These are phyloP conservation scores for Streptopelia turtur DNA, from an alignment of 2,797 vertebrate species.

Conservation along the genomic window DNA sequence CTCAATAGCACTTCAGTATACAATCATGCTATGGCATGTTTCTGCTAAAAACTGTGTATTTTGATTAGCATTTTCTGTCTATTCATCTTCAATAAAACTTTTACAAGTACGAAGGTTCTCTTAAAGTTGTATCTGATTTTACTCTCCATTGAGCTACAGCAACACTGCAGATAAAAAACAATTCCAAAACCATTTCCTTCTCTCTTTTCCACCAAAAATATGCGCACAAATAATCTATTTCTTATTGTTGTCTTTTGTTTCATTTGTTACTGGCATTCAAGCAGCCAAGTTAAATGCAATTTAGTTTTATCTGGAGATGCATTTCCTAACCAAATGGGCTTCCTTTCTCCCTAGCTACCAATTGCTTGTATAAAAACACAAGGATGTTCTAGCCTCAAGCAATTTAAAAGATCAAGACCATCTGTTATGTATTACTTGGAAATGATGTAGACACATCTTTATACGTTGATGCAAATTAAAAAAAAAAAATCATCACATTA, in stretches of 20 bases:
- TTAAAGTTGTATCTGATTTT: neutral
- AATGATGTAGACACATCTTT: neutral
- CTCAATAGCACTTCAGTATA: neutral
- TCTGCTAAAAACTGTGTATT: neutral
- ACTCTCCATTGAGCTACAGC: neutral
- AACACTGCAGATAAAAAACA: neutral
- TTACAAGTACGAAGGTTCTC: neutral
- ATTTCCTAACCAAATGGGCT: neutral
- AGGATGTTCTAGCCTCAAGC: neutral
- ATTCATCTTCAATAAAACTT: neutral
- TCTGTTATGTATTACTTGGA: neutral
- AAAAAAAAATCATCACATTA: neutral
- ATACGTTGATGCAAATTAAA: neutral
- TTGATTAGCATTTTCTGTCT: neutral
- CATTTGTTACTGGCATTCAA: neutral
- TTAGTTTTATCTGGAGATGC: neutral
- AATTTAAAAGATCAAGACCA: conserved; percentile 6
- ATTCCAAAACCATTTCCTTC: neutral
- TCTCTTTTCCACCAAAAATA: neutral
- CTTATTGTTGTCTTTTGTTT: neutral
- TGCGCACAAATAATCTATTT: neutral
- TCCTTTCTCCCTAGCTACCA: neutral
- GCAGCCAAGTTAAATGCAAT: neutral
- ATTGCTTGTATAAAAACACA: neutral
- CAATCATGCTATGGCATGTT: neutral